Evolutionary conservation across 1,140 invertebrate species (phyloP).

Genomic region (Euglossa dilemma): DNA sequence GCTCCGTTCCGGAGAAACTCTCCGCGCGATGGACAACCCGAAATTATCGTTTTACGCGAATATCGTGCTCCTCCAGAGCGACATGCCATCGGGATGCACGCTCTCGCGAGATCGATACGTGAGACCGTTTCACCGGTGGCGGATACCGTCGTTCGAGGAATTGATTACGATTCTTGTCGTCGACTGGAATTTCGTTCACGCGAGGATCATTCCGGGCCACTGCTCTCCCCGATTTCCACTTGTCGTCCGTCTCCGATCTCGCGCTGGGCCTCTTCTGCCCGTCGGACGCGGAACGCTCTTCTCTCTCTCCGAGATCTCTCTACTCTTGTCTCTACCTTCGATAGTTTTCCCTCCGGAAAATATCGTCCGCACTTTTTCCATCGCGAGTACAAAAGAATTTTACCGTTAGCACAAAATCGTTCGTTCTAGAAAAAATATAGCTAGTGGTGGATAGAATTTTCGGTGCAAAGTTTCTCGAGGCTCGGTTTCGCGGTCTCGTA

Average conservation of each 20-base stretch:
- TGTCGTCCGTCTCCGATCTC: background rate
- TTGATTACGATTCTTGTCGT: constrained; percentile 37
- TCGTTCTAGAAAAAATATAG: no score
- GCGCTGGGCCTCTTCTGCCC: background rate
- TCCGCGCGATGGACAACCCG: constrained; percentile 13
- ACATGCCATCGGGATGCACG: constrained; percentile 14
- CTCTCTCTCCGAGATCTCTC: background rate
- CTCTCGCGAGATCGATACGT: constrained; percentile 16
- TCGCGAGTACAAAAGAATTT: no score
- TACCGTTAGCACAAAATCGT: no score
- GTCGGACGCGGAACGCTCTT: constrained; percentile 16
- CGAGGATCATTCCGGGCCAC: constrained; percentile 12
- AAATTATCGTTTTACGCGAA: constrained; percentile 41
- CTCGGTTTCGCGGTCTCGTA: no score
- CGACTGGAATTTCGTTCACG: constrained; percentile 35
- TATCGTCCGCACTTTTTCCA: no score
- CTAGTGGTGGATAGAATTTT: background rate
- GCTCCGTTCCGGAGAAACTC: background rate
- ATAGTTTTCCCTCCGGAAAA: no score
- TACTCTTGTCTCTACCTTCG: background rate
- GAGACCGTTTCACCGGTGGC: background rate
- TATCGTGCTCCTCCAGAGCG: constrained; percentile 7
- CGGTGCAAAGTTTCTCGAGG: background rate
- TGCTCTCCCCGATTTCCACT: background rate
- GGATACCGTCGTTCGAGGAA: constrained; percentile 26